These are phyloP conservation scores for Gymnocephalus cernua DNA, from an alignment of 2,113 vertebrate genomes.

Conservation along the genomic window DNA sequence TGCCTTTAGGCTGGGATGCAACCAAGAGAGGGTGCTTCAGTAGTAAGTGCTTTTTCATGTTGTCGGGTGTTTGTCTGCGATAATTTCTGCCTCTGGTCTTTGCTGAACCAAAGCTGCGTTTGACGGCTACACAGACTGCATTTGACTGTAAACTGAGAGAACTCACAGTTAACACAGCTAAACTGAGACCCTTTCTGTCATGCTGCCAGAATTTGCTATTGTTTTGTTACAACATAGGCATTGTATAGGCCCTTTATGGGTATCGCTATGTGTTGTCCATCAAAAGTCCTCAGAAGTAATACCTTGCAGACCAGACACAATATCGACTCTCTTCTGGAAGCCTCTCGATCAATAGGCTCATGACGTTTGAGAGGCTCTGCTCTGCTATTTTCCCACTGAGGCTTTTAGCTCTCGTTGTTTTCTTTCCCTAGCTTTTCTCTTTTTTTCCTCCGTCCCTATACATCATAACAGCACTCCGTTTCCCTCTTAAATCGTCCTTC, in stretches of 20 bases:
- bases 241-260: background rate
- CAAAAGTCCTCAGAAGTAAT: slow-evolving; percentile 47
- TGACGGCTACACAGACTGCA: slow-evolving; percentile 25
- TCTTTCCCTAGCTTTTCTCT: slow-evolving; percentile 3
- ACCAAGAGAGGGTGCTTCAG: slow-evolving; percentile 27
- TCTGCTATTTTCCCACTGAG: slow-evolving; percentile 47
- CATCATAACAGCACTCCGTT: slow-evolving; percentile 8
- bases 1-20: slow-evolving; percentile 47
- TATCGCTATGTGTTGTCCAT: slow-evolving; percentile 42
- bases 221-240: background rate
- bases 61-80: slow-evolving; percentile 38
- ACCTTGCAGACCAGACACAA: slow-evolving; percentile 48
- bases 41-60: slow-evolving; percentile 65
- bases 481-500: slow-evolving; percentile 35
- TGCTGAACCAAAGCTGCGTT: slow-evolving; percentile 29
- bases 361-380: slow-evolving; percentile 38
- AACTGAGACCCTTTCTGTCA: slow-evolving; percentile 45
- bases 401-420: slow-evolving; percentile 51
- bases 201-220: slow-evolving; percentile 23
- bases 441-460: background rate
- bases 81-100: slow-evolving; percentile 45
- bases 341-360: slow-evolving; percentile 66
- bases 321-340: slow-evolving; percentile 54
- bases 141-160: slow-evolving; percentile 30
- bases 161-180: slow-evolving; percentile 59